phyloP scores from a whole-genome alignment of 1,140 invertebrate genomes.

The Pachyrhynchus sulphureomaculatus region DNA sequence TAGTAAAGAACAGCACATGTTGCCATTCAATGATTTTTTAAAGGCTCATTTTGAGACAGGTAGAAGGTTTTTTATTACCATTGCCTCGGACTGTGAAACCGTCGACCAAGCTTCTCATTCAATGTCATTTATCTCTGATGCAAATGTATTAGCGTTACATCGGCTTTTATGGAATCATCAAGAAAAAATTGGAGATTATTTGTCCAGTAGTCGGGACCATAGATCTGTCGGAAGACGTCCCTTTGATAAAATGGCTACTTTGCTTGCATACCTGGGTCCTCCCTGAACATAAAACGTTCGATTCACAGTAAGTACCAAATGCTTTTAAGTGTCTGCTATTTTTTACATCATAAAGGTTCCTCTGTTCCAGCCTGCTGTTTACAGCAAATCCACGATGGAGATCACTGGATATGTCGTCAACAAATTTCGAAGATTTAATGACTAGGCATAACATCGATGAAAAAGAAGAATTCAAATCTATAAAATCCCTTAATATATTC shows the following conservation, averaged over 20 bases:
- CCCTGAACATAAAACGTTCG: conserved; percentile 95
- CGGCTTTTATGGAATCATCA: conserved; percentile 95
- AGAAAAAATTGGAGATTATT: conserved; percentile 93
- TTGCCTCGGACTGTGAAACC: conserved; percentile 89
- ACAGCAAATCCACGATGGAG: conserved; percentile 87
- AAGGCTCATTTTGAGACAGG: conserved; percentile 88
- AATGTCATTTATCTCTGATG: conserved; percentile 95
- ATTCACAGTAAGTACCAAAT: conserved; percentile 75
- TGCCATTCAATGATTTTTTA: conserved; percentile 95
- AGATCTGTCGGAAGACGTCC: conserved; percentile 93
- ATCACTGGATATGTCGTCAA: conserved; percentile 94
- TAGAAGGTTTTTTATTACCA: conserved; percentile 87
- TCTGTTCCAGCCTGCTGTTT: conserved; percentile 66
- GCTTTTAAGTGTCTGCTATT: background rate
- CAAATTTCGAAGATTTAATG: conserved; percentile 97
- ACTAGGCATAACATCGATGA: conserved; percentile 98
- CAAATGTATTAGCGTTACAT: conserved; percentile 92
- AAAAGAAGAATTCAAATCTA: conserved; percentile 96
- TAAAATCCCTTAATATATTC: conserved; percentile 96
- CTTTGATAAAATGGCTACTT: conserved; percentile 98
- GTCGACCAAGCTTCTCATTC: conserved; percentile 85
- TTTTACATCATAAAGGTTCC: conserved; percentile 9
- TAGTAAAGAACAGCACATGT: conserved; percentile 97
- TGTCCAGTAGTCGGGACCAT: conserved; percentile 94
- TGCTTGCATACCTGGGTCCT: conserved; percentile 93